Evolutionary conservation across 2,888 invertebrate genomes (phyloP), one percentile per base, ranked within the genome.

Genomic region (Cotesia congregata): DNA sequence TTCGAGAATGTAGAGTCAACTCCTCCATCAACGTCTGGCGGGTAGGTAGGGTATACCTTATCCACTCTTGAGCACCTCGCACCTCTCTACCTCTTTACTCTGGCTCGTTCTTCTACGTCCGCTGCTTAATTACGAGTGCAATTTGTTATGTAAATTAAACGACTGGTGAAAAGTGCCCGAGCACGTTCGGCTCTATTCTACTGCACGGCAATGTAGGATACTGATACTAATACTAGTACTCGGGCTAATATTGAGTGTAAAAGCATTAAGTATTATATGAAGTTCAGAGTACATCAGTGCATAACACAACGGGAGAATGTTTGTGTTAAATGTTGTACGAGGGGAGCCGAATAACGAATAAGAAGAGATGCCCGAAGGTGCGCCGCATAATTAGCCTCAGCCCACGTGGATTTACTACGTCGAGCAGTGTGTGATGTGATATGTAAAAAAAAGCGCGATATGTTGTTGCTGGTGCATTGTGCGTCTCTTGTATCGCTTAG

Each of bases 131-230:
- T 82, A 82, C 80, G 78, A 72, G 79, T 78, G 80, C 80, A 82
- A 82, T 82, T 82, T 82, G 80, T 82, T 82, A 81, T 81, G 81
- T 80, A 82, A 82, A 82, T 82, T 74, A 80, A 80, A 81, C 80
- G 79, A 75, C 76, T 76, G 81, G 80, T 80, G 81, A 82, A 81
- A 81, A 80, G 81, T 76, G 73, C 41, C 76, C 30, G 50, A 73
- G 77, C 50, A 65, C 65, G 60, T 39, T 5, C 60, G 39, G 62
- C 39, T 50, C 40, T 71, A 61, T 70, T 30, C 30, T 30, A 30
- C 30, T 30, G 30, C 3, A 30, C 3, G 30, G 30, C 30, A 30
- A 30, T 30, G 30, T 30, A 30, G 30, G 30, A 30, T 30, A 30
- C 30, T 30, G 3, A 30, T 30, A 30, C 30, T 30, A 4, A n/a